These are phyloP conservation scores for Ruditapes philippinarum DNA, from an alignment of 1,140 invertebrate genomes.

Conservation along the genomic window DNA sequence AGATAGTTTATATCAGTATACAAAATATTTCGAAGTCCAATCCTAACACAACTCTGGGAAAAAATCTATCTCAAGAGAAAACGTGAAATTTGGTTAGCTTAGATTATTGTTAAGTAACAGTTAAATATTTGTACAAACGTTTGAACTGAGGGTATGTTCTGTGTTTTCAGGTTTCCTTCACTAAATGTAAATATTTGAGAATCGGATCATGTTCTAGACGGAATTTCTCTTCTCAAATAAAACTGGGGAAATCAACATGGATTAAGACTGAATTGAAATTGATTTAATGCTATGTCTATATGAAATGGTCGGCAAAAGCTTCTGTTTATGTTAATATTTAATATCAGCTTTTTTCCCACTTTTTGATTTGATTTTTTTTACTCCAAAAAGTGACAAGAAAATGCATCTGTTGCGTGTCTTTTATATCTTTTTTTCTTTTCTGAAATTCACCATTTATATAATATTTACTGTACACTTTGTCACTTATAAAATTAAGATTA, in stretches of 20 bases:
- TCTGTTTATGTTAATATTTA: no score
- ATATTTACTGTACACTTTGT: no score
- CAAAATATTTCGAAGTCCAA: no score
- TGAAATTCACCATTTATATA: no score
- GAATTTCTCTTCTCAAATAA: constrained; percentile 2
- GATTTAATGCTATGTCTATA: not conserved
- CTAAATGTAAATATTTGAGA: constrained; percentile 40
- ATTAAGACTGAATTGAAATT: not conserved
- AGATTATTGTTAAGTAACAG: constrained; percentile 61
- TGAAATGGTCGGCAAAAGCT: not conserved
- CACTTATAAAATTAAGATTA: no score
- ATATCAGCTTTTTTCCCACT: no score
- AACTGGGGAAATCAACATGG: constrained; percentile 25
- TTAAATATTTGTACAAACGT: constrained; percentile 52
- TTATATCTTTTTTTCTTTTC: no score
- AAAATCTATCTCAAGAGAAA: not conserved
- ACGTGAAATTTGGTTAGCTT: constrained; percentile 29
- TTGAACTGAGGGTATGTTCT: not conserved
- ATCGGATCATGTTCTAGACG: constrained; percentile 5
- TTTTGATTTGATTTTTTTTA: no score
- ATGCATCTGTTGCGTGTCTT: no score
- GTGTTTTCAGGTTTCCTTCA: constrained; percentile 47
- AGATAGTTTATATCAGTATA: no score
- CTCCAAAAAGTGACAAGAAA: no score
- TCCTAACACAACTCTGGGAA: no score